These are phyloP conservation scores for Heteronetta atricapilla DNA, from an alignment of 2,113 vertebrate species.

Conservation along the genomic window DNA sequence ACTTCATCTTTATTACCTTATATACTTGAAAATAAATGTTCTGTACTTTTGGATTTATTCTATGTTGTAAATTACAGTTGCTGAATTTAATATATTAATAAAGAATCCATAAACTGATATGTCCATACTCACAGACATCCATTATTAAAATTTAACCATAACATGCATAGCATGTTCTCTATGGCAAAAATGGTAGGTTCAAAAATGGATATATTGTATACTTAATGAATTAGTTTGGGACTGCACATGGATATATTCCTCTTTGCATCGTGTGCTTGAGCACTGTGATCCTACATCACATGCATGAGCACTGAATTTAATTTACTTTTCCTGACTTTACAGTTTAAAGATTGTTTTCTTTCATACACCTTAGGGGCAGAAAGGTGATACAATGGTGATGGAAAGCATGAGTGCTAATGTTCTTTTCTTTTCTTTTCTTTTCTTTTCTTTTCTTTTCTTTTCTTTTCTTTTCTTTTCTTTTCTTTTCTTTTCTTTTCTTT, in stretches of 20 bases:
- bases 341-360: neutral
- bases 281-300: neutral
- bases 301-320: neutral
- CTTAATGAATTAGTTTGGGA: neutral
- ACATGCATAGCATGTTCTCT: neutral
- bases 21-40: neutral
- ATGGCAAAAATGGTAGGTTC: neutral
- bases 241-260: neutral
- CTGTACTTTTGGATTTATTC: neutral
- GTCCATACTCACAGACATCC: neutral
- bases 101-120: slow-evolving; percentile 1
- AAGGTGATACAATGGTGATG: neutral
- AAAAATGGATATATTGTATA: neutral
- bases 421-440: neutral
- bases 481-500: too few species aligned
- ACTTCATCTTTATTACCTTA: neutral
- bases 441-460: neutral
- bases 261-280: neutral
- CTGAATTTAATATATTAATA: neutral
- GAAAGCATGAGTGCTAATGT: neutral
- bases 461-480: too few species aligned
- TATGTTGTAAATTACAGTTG: neutral
- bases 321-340: neutral
- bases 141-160: neutral
- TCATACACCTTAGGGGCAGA: neutral